A percentile compares a stretch with the other conserved stretches of the same genome.
Evolutionary conservation across 2,888 invertebrate species (phyloP).

Genomic region (Acleris emargana): DNA sequence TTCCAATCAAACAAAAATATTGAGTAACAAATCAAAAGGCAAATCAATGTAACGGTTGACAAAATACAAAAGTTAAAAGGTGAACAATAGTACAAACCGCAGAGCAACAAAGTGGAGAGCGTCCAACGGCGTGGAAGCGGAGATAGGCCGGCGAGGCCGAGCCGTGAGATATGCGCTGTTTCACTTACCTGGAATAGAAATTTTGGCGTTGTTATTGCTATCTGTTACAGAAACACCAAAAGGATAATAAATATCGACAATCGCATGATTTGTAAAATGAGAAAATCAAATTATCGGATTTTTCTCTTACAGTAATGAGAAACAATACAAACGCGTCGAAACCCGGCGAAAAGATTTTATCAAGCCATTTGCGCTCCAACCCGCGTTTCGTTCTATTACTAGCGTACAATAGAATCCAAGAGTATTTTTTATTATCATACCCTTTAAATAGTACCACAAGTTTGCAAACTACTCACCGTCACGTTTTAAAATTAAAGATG

Average conservation of each 20-base stretch:
- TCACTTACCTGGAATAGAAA: constrained; percentile 27
- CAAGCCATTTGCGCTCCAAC: too few species aligned
- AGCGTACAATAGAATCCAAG: too few species aligned
- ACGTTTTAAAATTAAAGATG: constrained; percentile 5
- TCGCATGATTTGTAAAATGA: too few species aligned
- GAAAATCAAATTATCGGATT: too few species aligned
- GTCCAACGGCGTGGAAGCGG: constrained; percentile 30
- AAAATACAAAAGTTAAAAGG: neutral
- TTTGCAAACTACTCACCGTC: neutral
- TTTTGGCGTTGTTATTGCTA: constrained; percentile 14
- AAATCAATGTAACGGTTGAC: neutral
- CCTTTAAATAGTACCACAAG: neutral
- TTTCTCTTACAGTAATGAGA: too few species aligned
- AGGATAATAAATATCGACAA: too few species aligned
- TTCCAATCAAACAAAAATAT: too few species aligned
- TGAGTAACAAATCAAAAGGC: too few species aligned
- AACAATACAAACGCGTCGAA: too few species aligned
- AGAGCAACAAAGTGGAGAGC: neutral
- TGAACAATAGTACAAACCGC: constrained; percentile 9
- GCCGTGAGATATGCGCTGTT: neutral
- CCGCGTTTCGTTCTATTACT: too few species aligned
- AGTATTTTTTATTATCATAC: neutral
- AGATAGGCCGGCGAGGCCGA: constrained; percentile 17
- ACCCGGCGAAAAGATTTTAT: too few species aligned
- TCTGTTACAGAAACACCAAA: neutral